These are phyloP conservation scores for Rhabditoides inermis DNA, from an alignment of 2,888 invertebrate genomes.

Conservation along the genomic window DNA sequence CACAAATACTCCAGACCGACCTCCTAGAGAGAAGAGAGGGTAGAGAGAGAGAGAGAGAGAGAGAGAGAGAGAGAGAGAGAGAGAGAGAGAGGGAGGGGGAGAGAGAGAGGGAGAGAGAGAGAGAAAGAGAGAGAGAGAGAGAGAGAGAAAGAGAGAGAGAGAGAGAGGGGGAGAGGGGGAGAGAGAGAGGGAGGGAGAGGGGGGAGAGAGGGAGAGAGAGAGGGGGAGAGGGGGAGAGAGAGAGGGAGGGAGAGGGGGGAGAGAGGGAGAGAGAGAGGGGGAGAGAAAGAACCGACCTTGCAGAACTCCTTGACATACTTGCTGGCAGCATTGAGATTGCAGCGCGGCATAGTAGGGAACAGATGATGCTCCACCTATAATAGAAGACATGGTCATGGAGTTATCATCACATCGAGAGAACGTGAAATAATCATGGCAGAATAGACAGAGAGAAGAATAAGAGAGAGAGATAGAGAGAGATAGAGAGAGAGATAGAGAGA, in stretches of 20 bases:
- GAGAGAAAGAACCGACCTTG: conserved; percentile 6
- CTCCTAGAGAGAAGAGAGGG: conserved; percentile 8
- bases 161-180: not conserved
- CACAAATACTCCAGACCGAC: conserved; percentile 40
- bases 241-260: not conserved
- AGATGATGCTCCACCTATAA: conserved; percentile 47
- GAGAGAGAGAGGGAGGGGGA: not conserved
- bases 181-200: not conserved
- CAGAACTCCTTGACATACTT: conserved; percentile 42
- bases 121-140: not conserved
- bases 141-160: not conserved
- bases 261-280: not conserved
- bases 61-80: not conserved
- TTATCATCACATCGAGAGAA: too few species aligned
- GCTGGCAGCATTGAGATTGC: conserved; percentile 37
- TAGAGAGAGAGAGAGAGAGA: too few species aligned
- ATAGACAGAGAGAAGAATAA: conserved; percentile 1
- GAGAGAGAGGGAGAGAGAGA: not conserved
- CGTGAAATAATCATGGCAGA: too few species aligned
- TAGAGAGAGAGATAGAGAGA: too few species aligned
- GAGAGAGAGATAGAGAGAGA: too few species aligned
- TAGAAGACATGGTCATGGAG: too few species aligned
- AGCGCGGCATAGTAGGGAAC: conserved; percentile 51
- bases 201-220: not conserved
- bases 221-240: not conserved